A percentile compares a stretch with the other conserved stretches of the same genome.
These are phyloP conservation scores for Catharus minimus DNA, from an alignment of 2,113 vertebrate genomes.

Conservation along the genomic window DNA sequence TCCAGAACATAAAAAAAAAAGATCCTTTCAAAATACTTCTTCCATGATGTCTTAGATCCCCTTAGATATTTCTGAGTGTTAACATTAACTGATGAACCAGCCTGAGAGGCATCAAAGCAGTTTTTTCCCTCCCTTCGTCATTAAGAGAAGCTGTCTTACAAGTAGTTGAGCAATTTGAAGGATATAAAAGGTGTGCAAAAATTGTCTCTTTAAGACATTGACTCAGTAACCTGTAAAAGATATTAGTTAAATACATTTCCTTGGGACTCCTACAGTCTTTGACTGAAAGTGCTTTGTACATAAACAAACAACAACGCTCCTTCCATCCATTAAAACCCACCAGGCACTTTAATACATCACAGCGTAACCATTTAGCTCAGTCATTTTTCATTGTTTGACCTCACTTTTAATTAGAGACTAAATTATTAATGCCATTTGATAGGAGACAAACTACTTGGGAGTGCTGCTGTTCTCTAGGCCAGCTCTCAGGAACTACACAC, in stretches of 20 bases:
- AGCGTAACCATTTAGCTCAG: slow-evolving; percentile 69
- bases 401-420: slow-evolving; percentile 89
- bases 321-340: slow-evolving; percentile 64
- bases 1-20: neutral
- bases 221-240: slow-evolving; percentile 65
- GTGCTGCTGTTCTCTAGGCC: slow-evolving; percentile 65
- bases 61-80: slow-evolving; percentile 15
- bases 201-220: slow-evolving; percentile 11
- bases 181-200: slow-evolving; percentile 48
- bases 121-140: neutral
- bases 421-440: slow-evolving; percentile 84
- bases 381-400: slow-evolving; percentile 84
- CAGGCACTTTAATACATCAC: slow-evolving; percentile 67
- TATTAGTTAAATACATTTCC: slow-evolving; percentile 62
- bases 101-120: neutral
- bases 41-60: neutral
- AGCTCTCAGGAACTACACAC: slow-evolving; percentile 63
- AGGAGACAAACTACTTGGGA: slow-evolving; percentile 73
- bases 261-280: slow-evolving; percentile 9
- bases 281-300: slow-evolving; percentile 22
- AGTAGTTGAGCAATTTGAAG: slow-evolving; percentile 26
- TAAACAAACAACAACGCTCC: slow-evolving; percentile 32
- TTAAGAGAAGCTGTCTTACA: slow-evolving; percentile 32
- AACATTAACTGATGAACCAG: slow-evolving; percentile 7
- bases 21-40: neutral